Base-by-base conservation (phyloP, 2,888 invertebrate genomes). In the Saturnia japonica region DNA sequence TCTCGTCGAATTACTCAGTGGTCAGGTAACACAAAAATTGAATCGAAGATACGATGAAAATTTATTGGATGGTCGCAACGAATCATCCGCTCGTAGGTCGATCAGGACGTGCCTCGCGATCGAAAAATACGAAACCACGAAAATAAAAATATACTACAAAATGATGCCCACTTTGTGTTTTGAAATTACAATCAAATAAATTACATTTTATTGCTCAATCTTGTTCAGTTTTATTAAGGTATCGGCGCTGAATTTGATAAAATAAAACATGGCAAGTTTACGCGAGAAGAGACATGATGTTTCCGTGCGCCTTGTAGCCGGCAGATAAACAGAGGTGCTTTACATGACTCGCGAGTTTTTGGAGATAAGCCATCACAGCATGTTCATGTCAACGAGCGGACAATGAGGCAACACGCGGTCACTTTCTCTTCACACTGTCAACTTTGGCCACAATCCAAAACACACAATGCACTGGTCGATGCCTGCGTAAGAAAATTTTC, bases 151-250 rank as follows among this genome's bases (percentile, higher is more conserved):
- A 93, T 89, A 92, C 92, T 93, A 93, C 92, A 91, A 93, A 93
- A 91, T 91, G 90, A 93, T 93, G 84, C 85, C 91, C 91, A 92
- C 91, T 93, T 93, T 93, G 92, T 94, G 92, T 93, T 93, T 93
- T 93, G 91, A 92, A 93, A 94, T 93, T 93, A 94, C 94, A 93
- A 92, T 93, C 93, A 91, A 91, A 94, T 94, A 94, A 94, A 94
- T 94, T 94, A 93, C 92, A 85, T 93, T 94, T 94, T 94, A 94
- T 94, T 94, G 91, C 93, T 94, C 93, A 94, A 94, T 94, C 93
- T 93, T 86, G 93, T 93, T 93, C 91, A 91, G 85, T 93, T 93
- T 93, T 94, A 93, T 93, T 92, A 93, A 92, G 93, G 94, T 93
- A 92, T 91, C 92, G 92, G 90, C 88, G 86, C 89, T 91, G 90